phyloP scores from a whole-genome alignment of 2,113 vertebrate species.

The Rhea pennata region DNA sequence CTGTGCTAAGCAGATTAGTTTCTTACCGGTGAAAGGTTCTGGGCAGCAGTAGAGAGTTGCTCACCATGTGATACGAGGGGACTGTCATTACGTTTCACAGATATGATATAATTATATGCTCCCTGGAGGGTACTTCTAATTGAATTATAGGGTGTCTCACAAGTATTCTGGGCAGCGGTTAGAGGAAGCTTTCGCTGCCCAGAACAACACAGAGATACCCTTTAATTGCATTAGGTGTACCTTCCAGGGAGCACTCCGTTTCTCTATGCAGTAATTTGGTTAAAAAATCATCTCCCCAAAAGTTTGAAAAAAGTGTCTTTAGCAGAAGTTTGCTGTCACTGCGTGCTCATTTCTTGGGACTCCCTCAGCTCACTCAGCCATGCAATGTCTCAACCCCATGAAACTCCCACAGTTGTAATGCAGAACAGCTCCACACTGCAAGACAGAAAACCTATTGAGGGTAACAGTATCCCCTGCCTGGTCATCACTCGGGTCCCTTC shows the following conservation, averaged over 20 bases:
- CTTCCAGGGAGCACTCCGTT: constrained; percentile 46
- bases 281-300: neutral
- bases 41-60: constrained; percentile 70
- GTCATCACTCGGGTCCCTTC: neutral
- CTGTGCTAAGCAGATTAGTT: constrained; percentile 77
- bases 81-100: constrained; percentile 76
- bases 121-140: constrained; percentile 76
- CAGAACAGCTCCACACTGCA: neutral
- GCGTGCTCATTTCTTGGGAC: neutral
- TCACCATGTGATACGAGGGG: constrained; percentile 65
- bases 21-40: constrained; percentile 75
- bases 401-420: neutral
- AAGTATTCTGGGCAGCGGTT: constrained; percentile 67
- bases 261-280: constrained; percentile 4
- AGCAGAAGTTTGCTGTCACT: neutral
- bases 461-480: neutral
- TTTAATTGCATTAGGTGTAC: constrained; percentile 73
- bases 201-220: constrained; percentile 71
- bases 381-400: neutral
- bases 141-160: constrained; percentile 78
- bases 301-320: neutral
- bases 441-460: neutral
- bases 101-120: constrained; percentile 78
- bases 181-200: constrained; percentile 35
- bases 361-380: neutral